Evolutionary conservation across 2,797 vertebrate species (phyloP), one percentile per base, ranked within the genome.

Genomic region (Lacerta agilis): DNA sequence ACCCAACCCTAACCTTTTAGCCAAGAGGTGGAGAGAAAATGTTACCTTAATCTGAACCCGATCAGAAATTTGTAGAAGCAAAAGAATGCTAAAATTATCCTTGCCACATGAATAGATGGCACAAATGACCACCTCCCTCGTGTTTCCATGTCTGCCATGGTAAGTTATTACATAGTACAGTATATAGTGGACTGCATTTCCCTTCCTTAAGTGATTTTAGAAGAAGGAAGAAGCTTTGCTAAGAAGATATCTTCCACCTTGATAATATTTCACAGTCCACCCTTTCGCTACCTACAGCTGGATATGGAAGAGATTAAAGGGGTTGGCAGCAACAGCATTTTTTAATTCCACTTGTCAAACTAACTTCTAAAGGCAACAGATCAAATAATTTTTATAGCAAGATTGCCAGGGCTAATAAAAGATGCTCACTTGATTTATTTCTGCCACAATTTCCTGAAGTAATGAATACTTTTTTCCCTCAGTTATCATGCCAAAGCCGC

Each of bases 381-480:
- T 36, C 86, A 75, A 41, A 5, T 0, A 1, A 13, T 4, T 2
- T 10, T 0, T 0, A 2, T 2, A 0, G 4, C 7, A 29, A 6
- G 25, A 0, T 61, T 13, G 13, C 55, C 17, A 41, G 4, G 67
- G 18, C 82, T 3, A 10, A 10, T n/a, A 2, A 18, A 41, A 3
- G 36, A 73, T 0, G 0, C 23, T 58, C 11, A 45, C 0, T 1
- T 3, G 29, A 2, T 36, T 75, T 18, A 0, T 36, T 64, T 55
- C 27, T 33, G 33, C n/a, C 27, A 61, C 27, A 5, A 0, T 85
- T 81, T 79, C 69, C 81, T 23, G 0, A n/a, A 66, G 0, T 1
- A 1, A 1, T 36, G 1, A 0, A 1, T 49, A 1, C 0, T 18
- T 45, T 41, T 72, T 17, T 29, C 29, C 41, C 82, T 20, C 0